phyloP scores from a whole-genome alignment of 2,888 invertebrate species.

The Acrocyrtus sp. region DNA sequence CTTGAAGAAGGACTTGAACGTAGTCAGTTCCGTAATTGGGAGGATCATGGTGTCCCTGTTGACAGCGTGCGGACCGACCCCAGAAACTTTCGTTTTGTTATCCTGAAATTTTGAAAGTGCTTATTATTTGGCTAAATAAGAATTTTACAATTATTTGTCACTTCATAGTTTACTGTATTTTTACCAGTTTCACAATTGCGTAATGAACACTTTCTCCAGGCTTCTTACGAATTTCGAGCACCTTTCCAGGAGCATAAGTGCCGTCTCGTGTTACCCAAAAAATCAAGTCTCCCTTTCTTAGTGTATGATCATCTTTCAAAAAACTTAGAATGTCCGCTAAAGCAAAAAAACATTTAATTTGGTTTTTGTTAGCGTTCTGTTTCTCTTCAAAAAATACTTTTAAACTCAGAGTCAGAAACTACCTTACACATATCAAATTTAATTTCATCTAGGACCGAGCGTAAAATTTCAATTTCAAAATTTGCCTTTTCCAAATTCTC shows the following conservation, averaged over 20 bases:
- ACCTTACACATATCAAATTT: constrained; percentile 41
- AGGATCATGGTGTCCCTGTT: constrained; percentile 46
- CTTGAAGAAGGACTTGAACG: constrained; percentile 46
- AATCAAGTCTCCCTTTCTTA: constrained; percentile 50
- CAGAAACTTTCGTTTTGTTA: constrained; percentile 41
- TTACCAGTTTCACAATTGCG: constrained; percentile 49
- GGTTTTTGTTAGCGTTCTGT: too few species aligned
- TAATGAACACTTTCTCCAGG: constrained; percentile 44
- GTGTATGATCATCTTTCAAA: constrained; percentile 32
- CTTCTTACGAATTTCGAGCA: constrained; percentile 50
- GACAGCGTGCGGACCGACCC: constrained; percentile 23
- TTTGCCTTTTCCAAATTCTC: constrained; percentile 12
- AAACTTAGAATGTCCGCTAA: constrained; percentile 48
- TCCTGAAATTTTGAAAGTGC: constrained; percentile 43
- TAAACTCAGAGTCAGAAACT: too few species aligned
- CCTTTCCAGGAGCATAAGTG: constrained; percentile 41
- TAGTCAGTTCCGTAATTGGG: constrained; percentile 31
- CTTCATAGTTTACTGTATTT: too few species aligned
- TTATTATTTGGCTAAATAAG: not conserved
- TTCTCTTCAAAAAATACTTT: too few species aligned
- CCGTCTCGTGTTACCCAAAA: constrained; percentile 51
- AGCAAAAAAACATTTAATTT: constrained; percentile 3
- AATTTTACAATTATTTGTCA: not conserved
- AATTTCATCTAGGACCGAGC: constrained; percentile 43
- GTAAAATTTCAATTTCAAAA: constrained; percentile 24